phyloP scores from a whole-genome alignment of 2,113 vertebrate genomes.

The Gila orcuttii region DNA sequence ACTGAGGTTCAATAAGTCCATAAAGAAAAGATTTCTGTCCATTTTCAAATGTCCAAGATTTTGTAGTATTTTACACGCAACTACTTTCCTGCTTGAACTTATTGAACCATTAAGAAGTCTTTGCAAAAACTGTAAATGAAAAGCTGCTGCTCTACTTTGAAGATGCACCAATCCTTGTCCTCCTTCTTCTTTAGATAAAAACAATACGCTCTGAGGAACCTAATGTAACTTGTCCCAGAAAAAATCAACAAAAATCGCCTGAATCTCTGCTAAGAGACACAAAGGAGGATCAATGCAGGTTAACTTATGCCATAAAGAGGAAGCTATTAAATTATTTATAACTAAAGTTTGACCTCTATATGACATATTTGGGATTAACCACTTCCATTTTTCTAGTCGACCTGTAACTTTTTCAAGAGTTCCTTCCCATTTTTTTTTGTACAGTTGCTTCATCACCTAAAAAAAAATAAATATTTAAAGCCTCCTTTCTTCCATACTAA shows the following conservation, averaged over 20 bases:
- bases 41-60: neutral
- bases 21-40: neutral
- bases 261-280: no score
- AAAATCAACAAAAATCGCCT: no score
- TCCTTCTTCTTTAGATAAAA: neutral
- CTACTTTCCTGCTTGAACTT: neutral
- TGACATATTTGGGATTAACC: no score
- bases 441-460: neutral
- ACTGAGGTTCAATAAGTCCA: neutral
- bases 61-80: neutral
- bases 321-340: no score
- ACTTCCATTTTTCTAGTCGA: no score
- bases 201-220: neutral
- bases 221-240: constrained; percentile 9
- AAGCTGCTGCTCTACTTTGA: neutral
- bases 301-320: no score
- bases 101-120: neutral
- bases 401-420: neutral
- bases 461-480: neutral
- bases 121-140: neutral
- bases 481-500: neutral
- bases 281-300: no score
- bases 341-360: no score
- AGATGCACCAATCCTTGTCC: neutral
- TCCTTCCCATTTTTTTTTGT: neutral